Conservation (phyloP, 2,113 vertebrate species). For the Tragulus kanchil region DNA sequence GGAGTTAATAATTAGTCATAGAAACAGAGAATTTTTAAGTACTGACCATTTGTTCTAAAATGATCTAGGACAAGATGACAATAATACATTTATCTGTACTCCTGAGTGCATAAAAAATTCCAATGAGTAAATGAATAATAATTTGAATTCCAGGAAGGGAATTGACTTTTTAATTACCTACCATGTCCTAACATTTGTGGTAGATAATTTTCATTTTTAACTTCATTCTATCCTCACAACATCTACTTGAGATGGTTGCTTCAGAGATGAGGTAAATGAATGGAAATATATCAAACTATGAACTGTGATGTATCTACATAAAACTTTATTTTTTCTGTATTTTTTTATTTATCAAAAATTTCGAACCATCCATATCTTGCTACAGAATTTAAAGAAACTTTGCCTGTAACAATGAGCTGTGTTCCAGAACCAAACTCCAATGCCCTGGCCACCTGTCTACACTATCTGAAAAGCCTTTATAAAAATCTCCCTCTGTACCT, state of each 20-base stretch:
- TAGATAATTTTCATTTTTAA: background rate
- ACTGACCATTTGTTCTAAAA: background rate
- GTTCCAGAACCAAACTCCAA: conserved; percentile 80
- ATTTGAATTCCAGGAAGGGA: background rate
- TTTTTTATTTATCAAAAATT: background rate
- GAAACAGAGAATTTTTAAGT: background rate
- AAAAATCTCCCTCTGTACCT: background rate
- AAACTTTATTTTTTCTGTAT: background rate
- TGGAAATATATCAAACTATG: background rate
- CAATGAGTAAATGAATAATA: background rate
- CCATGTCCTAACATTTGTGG: background rate
- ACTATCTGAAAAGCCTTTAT: conserved; percentile 39
- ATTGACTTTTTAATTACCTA: background rate
- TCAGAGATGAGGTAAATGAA: background rate
- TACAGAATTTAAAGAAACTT: conserved; percentile 23
- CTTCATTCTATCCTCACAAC: background rate
- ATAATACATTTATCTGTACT: background rate
- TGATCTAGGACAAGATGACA: background rate
- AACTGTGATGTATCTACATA: background rate
- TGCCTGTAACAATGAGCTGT: conserved; percentile 76
- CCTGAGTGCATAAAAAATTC: background rate
- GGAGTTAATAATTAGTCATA: background rate
- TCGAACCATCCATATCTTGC: background rate
- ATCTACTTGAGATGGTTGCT: background rate
- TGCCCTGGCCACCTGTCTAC: rapidly evolving